These are phyloP conservation scores for Todiramphus saurophagus DNA, from an alignment of 2,113 vertebrate species.

Conservation along the genomic window DNA sequence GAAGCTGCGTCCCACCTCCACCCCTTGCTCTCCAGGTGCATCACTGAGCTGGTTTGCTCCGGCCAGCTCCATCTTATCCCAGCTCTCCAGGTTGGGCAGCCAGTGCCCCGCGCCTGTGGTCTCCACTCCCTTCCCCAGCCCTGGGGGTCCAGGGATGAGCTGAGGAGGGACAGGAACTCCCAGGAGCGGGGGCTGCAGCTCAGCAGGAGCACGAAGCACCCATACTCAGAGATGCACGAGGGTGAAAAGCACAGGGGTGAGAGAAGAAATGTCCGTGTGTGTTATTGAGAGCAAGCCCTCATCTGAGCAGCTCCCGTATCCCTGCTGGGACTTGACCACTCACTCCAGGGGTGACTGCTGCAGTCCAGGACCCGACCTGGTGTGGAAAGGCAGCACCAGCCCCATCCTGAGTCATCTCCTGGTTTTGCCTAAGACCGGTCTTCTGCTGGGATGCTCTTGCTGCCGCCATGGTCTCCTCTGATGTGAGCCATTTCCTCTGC, in stretches of 20 bases:
- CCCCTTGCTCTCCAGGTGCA: not conserved
- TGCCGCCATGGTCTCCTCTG: not conserved
- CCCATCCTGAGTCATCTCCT: not conserved
- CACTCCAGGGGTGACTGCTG: not conserved
- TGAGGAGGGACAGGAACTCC: not conserved
- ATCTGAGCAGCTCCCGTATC: not conserved
- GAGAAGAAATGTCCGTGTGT: not conserved
- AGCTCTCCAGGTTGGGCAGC: fast-evolving
- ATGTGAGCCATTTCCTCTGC: not conserved
- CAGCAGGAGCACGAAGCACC: not conserved
- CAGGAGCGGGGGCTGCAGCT: fast-evolving
- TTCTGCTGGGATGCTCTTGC: not conserved
- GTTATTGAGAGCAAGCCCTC: not conserved
- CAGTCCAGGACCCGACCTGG: not conserved
- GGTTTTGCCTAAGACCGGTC: not conserved
- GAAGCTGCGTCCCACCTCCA: not conserved
- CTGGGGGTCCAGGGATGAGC: not conserved
- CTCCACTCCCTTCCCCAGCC: not conserved
- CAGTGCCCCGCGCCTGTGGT: fast-evolving
- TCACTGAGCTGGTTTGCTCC: not conserved
- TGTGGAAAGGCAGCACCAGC: not conserved
- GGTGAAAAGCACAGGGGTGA: not conserved
- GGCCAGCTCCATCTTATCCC: not conserved
- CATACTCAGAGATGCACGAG: not conserved
- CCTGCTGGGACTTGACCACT: fast-evolving